Evolutionary conservation across 1,140 invertebrate genomes (phyloP).

Genomic region (Rhynchophorus ferrugineus): DNA sequence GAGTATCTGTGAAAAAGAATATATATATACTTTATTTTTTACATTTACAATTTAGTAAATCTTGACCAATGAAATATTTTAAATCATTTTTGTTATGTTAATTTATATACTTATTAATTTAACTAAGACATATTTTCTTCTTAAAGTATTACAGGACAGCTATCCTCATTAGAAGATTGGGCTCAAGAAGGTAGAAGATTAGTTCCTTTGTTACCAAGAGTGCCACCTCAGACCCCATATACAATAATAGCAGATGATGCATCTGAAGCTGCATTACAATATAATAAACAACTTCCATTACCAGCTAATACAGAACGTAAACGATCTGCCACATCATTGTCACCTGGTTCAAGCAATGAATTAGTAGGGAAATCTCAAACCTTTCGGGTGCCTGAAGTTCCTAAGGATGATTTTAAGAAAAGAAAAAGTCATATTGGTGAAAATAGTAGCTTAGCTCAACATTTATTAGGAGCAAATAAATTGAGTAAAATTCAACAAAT

Average conservation of each 20-base stretch:
- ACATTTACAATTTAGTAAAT: too few relatives aligned
- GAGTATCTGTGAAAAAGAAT: conserved; percentile 41
- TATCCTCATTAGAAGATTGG: conserved; percentile 71
- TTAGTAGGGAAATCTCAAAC: conserved; percentile 21
- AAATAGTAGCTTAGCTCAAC: conserved; percentile 33
- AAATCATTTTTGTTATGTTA: not conserved
- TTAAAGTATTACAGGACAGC: conserved; percentile 68
- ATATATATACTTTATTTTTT: too few relatives aligned
- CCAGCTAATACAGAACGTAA: conserved; percentile 38
- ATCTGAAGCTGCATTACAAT: conserved; percentile 45
- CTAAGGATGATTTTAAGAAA: conserved; percentile 37
- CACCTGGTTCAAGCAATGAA: conserved; percentile 15
- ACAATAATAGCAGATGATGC: conserved; percentile 73
- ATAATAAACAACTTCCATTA: conserved; percentile 41
- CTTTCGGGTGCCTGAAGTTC: conserved; percentile 29
- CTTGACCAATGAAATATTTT: too few relatives aligned
- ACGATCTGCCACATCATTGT: conserved; percentile 16
- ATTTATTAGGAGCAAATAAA: conserved; percentile 36
- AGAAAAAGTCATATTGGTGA: conserved; percentile 31
- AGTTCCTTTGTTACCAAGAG: conserved; percentile 72
- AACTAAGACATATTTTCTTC: not conserved
- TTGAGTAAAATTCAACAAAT: conserved; percentile 39
- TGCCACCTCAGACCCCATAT: conserved; percentile 74
- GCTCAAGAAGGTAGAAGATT: conserved; percentile 73
- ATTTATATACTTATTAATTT: not conserved